Percentiles rank a stretch among this genome's conserved stretches.
phyloP scores from a whole-genome alignment of 1,140 invertebrate genomes.

The Mercenaria mercenaria region DNA sequence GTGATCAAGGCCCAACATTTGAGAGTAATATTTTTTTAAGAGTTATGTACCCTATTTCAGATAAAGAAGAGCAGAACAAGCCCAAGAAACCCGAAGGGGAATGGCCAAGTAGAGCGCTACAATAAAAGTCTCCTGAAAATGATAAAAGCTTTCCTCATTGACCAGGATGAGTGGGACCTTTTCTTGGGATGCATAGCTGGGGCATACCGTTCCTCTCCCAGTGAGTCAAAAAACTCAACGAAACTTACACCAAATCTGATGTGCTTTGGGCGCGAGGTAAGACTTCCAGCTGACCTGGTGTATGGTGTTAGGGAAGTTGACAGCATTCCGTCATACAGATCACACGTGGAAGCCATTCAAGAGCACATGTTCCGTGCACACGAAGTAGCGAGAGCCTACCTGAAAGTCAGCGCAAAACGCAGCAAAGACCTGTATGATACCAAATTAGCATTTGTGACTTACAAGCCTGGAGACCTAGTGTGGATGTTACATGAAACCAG shows the following conservation, averaged over 20 bases:
- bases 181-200: slow-evolving; percentile 42
- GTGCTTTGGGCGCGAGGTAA: slow-evolving; percentile 68
- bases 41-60: slow-evolving; percentile 30
- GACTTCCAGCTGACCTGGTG: slow-evolving; percentile 55
- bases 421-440: slow-evolving; percentile 8
- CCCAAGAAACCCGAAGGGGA: no score
- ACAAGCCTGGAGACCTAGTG: background rate
- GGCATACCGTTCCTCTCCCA: slow-evolving; percentile 51
- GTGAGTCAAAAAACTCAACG: slow-evolving; percentile 64
- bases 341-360: no score
- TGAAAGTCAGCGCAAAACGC: background rate
- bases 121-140: no score
- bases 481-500: background rate
- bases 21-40: background rate
- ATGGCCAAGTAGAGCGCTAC: no score
- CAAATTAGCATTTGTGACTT: background rate
- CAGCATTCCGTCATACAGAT: no score
- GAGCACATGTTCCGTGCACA: background rate
- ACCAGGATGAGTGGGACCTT: slow-evolving; percentile 67
- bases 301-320: no score
- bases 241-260: slow-evolving; percentile 66
- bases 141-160: background rate
- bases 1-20: background rate
- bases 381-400: background rate
- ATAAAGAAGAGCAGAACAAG: slow-evolving; percentile 14